phyloP scores from a whole-genome alignment of 2,797 vertebrate species.

The Adelosebastes latens region DNA sequence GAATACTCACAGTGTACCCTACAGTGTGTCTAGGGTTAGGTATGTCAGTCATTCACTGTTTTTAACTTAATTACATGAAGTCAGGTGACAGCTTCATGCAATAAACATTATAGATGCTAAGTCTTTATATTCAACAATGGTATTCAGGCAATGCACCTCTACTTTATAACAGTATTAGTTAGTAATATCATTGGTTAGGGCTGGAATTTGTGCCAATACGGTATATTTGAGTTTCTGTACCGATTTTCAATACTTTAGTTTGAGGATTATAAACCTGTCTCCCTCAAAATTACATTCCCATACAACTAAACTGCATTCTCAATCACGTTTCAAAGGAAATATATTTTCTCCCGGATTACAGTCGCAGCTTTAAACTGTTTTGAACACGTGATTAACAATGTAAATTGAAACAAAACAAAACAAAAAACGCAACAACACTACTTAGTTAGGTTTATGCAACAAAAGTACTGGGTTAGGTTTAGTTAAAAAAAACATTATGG shows the following conservation, averaged over 20 bases:
- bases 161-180: neutral
- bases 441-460: no score
- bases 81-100: neutral
- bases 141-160: neutral
- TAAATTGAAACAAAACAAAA: no score
- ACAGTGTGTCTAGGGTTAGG: neutral
- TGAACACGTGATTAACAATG: no score
- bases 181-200: neutral
- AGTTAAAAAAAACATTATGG: no score
- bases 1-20: neutral
- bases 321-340: accelerated
- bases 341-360: no score
- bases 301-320: no score
- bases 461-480: no score
- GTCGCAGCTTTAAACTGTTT: no score
- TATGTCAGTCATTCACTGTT: neutral
- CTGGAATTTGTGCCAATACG: neutral
- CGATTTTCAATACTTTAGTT: neutral
- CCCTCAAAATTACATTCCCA: no score
- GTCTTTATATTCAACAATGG: neutral
- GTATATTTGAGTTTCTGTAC: neutral
- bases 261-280: neutral
- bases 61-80: neutral
- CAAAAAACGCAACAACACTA: no score
- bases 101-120: neutral